Percentiles rank a stretch among this genome's conserved stretches.
Evolutionary conservation across 2,797 vertebrate genomes (phyloP).

Genomic region (Eulemur mongoz): DNA sequence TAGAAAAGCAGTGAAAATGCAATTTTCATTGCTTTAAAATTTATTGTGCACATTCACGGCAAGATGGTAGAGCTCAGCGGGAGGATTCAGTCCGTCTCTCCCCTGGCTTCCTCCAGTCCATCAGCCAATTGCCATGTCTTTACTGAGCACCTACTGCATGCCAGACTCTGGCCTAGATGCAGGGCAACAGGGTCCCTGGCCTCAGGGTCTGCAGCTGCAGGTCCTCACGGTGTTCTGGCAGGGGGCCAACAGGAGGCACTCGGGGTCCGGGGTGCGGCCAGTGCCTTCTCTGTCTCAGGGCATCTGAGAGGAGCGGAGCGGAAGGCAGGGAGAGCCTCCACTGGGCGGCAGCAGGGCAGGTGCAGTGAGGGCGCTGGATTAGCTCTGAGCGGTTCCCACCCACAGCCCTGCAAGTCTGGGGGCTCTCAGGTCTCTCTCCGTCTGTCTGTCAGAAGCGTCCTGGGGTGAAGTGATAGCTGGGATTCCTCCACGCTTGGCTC

Average conservation of each 20-base stretch:
- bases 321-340: rapidly evolving
- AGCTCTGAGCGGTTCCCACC: too few species aligned
- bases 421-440: background rate
- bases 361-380: rapidly evolving
- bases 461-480: background rate
- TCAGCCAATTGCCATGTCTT: background rate
- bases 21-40: background rate
- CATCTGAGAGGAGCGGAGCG: background rate
- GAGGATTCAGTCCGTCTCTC: background rate
- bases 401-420: rapidly evolving
- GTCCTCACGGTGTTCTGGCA: rapidly evolving
- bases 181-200: rapidly evolving
- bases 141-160: background rate
- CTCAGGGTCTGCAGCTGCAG: background rate
- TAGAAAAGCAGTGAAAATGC: background rate
- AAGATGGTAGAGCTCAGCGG: background rate
- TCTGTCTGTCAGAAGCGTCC: background rate
- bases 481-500: too few species aligned
- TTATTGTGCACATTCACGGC: background rate
- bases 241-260: background rate
- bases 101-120: rapidly evolving
- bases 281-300: too few species aligned
- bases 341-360: rapidly evolving
- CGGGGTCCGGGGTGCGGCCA: too few species aligned
- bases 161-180: background rate